Evolutionary conservation across 2,797 vertebrate species (phyloP).

Genomic region (Crypturellus tataupa): DNA sequence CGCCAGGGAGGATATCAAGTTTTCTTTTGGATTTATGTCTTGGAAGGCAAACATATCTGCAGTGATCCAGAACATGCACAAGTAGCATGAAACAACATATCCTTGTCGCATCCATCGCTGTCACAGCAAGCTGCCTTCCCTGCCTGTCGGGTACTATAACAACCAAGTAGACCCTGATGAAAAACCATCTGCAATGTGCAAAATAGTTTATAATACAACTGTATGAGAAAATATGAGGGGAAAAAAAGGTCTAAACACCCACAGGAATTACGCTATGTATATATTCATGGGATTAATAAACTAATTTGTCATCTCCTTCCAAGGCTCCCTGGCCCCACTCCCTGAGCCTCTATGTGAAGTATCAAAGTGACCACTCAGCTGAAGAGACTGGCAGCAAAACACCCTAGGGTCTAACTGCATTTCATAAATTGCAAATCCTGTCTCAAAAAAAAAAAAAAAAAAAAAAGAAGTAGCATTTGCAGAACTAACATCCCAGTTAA

Average conservation of each 20-base stretch:
- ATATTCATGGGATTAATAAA: background rate
- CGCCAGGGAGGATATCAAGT: background rate
- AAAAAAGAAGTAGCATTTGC: background rate
- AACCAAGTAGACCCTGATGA: background rate
- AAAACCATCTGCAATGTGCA: background rate
- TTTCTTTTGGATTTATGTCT: background rate
- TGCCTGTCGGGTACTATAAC: background rate
- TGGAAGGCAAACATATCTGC: background rate
- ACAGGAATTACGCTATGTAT: background rate
- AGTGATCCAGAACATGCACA: rapidly evolving
- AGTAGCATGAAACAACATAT: background rate
- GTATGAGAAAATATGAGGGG: background rate
- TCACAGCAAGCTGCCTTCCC: background rate
- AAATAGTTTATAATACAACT: background rate
- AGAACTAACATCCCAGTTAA: background rate
- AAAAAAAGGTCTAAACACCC: background rate
- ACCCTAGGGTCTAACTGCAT: background rate
- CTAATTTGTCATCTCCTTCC: background rate
- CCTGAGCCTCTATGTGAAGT: background rate
- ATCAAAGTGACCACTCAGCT: background rate
- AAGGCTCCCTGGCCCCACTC: background rate
- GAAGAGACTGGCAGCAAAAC: background rate
- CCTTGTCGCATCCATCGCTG: background rate
- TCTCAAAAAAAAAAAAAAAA: background rate
- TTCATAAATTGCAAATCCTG: background rate